Percentiles rank a stretch among this genome's conserved stretches.
Conservation (phyloP, 2,797 vertebrate species). For the Sciaenops ocellatus region DNA sequence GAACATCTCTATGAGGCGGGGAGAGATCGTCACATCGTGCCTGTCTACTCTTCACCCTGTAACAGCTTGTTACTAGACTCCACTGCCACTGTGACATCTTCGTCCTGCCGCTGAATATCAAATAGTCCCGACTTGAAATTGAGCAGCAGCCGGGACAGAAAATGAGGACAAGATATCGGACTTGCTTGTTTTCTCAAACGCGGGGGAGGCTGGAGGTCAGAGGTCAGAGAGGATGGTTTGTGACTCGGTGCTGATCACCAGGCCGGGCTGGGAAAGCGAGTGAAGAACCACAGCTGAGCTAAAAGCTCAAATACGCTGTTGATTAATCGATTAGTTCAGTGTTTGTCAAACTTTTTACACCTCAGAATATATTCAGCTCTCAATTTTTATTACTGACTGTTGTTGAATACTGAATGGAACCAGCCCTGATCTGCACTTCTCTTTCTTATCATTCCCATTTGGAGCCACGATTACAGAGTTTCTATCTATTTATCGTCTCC, state of each 20-base stretch:
- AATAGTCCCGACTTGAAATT: conserved; percentile 62
- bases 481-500: no score
- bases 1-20: conserved; percentile 30
- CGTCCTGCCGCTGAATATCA: conserved; percentile 69
- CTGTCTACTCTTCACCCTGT: conserved; percentile 61
- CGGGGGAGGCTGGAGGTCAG: conserved; percentile 23
- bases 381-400: no score
- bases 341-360: no score
- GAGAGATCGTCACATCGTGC: conserved; percentile 52
- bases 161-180: conserved; percentile 53
- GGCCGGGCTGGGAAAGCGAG: background rate
- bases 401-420: no score
- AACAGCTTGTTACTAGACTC: conserved; percentile 72
- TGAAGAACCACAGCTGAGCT: background rate
- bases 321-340: background rate
- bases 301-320: background rate
- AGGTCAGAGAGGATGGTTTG: conserved; percentile 30
- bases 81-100: conserved; percentile 67
- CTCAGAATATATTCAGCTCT: no score
- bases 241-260: conserved; percentile 14
- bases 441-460: no score
- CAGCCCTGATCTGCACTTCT: no score
- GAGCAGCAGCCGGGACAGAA: conserved; percentile 47
- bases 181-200: conserved; percentile 33
- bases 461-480: no score